Evolutionary conservation across 2,888 invertebrate genomes (phyloP).

Genomic region (Tinea trinotella): DNA sequence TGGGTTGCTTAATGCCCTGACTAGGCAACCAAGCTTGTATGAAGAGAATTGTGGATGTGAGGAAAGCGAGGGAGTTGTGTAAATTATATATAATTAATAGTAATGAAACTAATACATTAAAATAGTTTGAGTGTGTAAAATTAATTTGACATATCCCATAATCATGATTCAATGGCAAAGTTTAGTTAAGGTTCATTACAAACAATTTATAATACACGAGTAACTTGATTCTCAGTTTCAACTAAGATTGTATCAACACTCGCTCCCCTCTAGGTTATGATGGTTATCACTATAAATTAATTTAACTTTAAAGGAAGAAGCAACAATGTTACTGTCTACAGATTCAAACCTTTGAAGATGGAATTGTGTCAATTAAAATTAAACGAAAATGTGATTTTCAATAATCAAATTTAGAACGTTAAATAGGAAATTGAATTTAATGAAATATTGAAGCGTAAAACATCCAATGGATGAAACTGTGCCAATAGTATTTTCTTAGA

Average conservation of each 20-base stretch:
- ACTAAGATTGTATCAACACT: slow-evolving; percentile 8
- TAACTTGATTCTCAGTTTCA: slow-evolving; percentile 9
- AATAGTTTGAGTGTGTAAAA: neutral
- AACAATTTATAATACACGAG: neutral
- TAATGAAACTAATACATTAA: too few relatives aligned
- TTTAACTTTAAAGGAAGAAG: slow-evolving; percentile 15
- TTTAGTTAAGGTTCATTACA: neutral
- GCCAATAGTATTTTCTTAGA: too few relatives aligned
- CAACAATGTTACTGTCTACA: slow-evolving; percentile 15
- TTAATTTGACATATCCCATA: neutral
- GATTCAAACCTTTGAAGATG: neutral
- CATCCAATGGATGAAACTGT: too few relatives aligned
- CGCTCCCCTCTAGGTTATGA: slow-evolving; percentile 5
- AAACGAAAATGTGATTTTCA: neutral
- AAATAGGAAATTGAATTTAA: too few relatives aligned
- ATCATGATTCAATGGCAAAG: neutral
- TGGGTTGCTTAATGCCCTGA: too few relatives aligned
- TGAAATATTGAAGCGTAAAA: too few relatives aligned
- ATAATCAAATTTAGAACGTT: slow-evolving; percentile 3
- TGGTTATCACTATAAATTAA: slow-evolving; percentile 18
- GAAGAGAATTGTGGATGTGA: too few relatives aligned
- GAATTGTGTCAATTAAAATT: slow-evolving; percentile 14
- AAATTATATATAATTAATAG: too few relatives aligned
- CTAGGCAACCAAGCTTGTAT: too few relatives aligned
- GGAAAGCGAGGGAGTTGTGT: too few relatives aligned